Evolutionary conservation across 2,113 vertebrate genomes (phyloP).

Genomic region (Mus pahari): DNA sequence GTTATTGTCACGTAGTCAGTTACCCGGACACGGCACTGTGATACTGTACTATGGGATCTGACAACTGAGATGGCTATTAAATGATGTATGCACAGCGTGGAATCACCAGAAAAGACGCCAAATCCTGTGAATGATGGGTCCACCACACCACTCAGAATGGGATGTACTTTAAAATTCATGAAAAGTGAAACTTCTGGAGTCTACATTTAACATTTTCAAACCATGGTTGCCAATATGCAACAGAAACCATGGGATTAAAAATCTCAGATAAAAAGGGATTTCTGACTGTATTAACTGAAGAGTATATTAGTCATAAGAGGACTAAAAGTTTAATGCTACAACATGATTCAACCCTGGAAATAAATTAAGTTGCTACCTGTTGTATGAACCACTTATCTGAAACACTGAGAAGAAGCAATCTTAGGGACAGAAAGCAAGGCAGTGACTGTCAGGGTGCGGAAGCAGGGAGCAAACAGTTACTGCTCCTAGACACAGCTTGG

Average conservation of each 20-base stretch:
- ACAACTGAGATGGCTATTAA: not conserved
- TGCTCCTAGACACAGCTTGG: not conserved
- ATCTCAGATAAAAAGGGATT: not conserved
- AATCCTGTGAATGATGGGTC: not conserved
- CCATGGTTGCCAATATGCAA: not conserved
- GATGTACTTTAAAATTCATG: not conserved
- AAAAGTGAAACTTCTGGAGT: not conserved
- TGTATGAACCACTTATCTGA: not conserved
- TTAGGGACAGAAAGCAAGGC: not conserved
- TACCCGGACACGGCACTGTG: not conserved
- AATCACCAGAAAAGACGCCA: too few species aligned
- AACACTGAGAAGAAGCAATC: not conserved
- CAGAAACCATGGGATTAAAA: not conserved
- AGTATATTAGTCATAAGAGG: not conserved
- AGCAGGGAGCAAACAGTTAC: not conserved
- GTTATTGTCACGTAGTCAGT: not conserved
- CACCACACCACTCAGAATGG: not conserved
- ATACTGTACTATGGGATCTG: not conserved
- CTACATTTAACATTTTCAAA: not conserved
- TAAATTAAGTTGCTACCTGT: not conserved
- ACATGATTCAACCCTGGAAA: conserved; percentile 33
- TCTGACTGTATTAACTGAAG: not conserved
- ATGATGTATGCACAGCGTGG: not conserved
- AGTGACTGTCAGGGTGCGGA: not conserved
- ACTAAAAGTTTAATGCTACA: not conserved